Evolutionary conservation across 2,113 vertebrate genomes (phyloP).

Genomic region (Centrocercus urophasianus): DNA sequence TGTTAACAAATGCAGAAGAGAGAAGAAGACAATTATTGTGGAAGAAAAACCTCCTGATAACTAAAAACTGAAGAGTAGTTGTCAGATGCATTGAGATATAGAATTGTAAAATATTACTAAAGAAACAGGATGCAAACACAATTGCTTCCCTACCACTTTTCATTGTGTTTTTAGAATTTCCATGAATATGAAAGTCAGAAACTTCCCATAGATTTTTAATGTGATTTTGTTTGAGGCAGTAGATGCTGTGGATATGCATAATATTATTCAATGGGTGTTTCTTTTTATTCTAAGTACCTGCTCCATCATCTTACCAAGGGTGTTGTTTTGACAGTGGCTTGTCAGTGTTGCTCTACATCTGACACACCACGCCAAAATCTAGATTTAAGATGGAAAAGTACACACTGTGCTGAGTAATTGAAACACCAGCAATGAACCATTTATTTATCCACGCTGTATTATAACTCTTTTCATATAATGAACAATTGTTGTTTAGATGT

Average conservation of each 20-base stretch:
- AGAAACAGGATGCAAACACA: background rate
- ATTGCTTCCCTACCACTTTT: background rate
- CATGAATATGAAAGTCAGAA: background rate
- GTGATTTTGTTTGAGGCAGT: background rate
- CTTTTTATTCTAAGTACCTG: constrained; percentile 35
- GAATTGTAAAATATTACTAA: background rate
- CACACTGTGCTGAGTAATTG: constrained; percentile 34
- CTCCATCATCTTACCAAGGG: constrained; percentile 4
- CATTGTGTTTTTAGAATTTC: background rate
- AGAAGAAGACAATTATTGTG: background rate
- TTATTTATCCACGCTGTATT: background rate
- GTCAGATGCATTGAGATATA: background rate
- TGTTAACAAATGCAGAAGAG: background rate
- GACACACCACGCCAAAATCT: constrained; percentile 18
- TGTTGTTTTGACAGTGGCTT: constrained; percentile 59
- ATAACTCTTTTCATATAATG: constrained; percentile 12
- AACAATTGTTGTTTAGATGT: background rate
- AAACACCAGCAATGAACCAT: constrained; percentile 2
- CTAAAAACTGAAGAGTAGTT: background rate
- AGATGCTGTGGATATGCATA: background rate
- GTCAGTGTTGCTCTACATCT: constrained; percentile 38
- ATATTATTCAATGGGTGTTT: background rate
- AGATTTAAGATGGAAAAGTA: background rate
- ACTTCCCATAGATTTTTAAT: background rate
- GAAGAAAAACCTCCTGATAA: background rate